A percentile compares a stretch with the other conserved stretches of the same genome.
Evolutionary conservation across 1,140 invertebrate species (phyloP).

Genomic region (Drosophila sturtevanti): DNA sequence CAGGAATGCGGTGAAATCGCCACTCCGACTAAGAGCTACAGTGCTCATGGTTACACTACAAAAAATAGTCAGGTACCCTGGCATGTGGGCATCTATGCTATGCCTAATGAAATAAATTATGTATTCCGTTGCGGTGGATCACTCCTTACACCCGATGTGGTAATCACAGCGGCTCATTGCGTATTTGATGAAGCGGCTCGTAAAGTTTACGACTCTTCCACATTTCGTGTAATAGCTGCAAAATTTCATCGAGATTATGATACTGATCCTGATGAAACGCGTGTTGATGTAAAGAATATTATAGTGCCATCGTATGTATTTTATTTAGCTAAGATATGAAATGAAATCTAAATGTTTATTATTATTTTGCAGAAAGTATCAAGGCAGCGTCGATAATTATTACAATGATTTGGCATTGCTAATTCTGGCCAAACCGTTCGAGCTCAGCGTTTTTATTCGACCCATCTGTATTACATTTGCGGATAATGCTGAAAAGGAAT

Average conservation of each 20-base stretch:
- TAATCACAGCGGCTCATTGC: constrained; percentile 70
- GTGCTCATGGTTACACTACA: constrained; percentile 39
- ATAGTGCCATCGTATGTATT: constrained; percentile 41
- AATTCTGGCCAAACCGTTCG: constrained; percentile 38
- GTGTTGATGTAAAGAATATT: constrained; percentile 34
- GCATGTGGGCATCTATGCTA: constrained; percentile 84
- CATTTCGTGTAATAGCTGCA: constrained; percentile 52
- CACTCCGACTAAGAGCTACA: constrained; percentile 57
- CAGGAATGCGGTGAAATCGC: constrained; percentile 66
- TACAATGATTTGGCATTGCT: constrained; percentile 52
- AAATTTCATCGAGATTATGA: constrained; percentile 56
- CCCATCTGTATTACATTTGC: constrained; percentile 57
- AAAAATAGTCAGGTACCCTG: constrained; percentile 83
- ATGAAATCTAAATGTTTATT: not conserved
- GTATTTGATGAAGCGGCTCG: constrained; percentile 45
- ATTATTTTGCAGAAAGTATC: constrained; percentile 31
- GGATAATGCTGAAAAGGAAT: constrained; percentile 46
- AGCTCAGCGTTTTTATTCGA: constrained; percentile 51
- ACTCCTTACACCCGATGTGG: constrained; percentile 62
- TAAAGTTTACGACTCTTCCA: constrained; percentile 14
- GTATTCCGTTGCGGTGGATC: constrained; percentile 84
- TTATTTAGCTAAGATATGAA: not conserved
- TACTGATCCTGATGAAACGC: constrained; percentile 17
- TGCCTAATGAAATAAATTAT: constrained; percentile 51
- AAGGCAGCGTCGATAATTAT: constrained; percentile 39